A percentile compares a stretch with the other conserved stretches of the same genome.
These are phyloP conservation scores for Sebastes matsubarae DNA, from an alignment of 2,797 vertebrate species.

Conservation along the genomic window DNA sequence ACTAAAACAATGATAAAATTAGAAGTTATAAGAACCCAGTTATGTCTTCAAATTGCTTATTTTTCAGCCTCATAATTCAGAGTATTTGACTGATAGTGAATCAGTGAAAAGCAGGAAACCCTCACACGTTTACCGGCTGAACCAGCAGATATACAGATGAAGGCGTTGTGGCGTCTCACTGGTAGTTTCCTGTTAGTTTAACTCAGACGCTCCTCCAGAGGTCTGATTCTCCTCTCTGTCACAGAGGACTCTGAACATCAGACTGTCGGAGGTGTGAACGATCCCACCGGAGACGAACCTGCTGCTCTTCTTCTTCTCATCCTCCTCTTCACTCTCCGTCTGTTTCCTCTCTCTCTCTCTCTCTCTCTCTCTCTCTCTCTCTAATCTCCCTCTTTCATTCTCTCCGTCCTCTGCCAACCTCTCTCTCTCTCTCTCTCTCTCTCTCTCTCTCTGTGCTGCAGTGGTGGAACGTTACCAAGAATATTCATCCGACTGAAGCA, in stretches of 20 bases:
- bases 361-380: background rate
- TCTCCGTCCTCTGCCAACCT: background rate
- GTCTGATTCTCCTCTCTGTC: background rate
- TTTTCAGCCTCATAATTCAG: no score
- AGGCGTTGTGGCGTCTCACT: background rate
- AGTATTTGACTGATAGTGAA: no score
- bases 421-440: background rate
- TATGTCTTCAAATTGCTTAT: no score
- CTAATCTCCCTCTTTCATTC: background rate
- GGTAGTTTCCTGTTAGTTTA: no score
- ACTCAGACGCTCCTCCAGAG: background rate
- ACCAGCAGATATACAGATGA: background rate
- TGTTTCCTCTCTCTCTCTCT: background rate
- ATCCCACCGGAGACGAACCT: background rate
- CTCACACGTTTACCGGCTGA: no score
- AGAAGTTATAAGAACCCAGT: no score
- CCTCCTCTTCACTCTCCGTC: slow-evolving; percentile 12
- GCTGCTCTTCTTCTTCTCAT: slow-evolving; percentile 16
- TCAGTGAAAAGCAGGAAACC: no score
- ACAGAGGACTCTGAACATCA: background rate
- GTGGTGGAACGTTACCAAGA: background rate
- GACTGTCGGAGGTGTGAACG: slow-evolving; percentile 24
- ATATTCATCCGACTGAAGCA: background rate
- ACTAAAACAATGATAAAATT: no score
- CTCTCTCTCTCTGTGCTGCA: background rate